A percentile compares a stretch with the other conserved stretches of the same genome.
These are phyloP conservation scores for Porites evermanni DNA, from an alignment of 92 coral and sea anemone genomes.

Conservation along the genomic window DNA sequence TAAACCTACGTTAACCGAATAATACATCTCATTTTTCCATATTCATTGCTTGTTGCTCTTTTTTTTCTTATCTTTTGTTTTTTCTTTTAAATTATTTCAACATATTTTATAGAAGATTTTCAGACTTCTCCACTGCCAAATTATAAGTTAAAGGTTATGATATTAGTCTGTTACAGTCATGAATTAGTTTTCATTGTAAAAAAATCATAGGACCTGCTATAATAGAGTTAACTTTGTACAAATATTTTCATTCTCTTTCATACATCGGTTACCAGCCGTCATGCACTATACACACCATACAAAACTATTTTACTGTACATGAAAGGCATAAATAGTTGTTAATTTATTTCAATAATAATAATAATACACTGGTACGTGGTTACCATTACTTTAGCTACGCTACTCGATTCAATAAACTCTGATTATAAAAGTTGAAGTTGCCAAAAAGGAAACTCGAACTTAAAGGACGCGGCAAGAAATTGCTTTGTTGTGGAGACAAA, in stretches of 20 bases:
- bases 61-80: background rate
- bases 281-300: slow-evolving; percentile 34
- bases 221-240: slow-evolving; percentile 10
- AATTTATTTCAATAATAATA: slow-evolving; percentile 22
- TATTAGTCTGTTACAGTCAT: background rate
- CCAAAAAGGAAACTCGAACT: background rate
- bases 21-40: background rate
- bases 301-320: slow-evolving; percentile 49
- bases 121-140: background rate
- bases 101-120: slow-evolving; percentile 16
- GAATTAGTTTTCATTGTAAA: slow-evolving; percentile 20
- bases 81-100: background rate
- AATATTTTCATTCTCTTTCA: background rate
- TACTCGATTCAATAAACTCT: slow-evolving; percentile 2
- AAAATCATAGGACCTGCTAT: slow-evolving; percentile 33
- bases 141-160: background rate
- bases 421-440: background rate
- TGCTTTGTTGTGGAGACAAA: background rate
- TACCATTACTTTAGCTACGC: slow-evolving; percentile 10
- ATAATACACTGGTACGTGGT: background rate
- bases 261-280: slow-evolving; percentile 51
- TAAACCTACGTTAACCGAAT: background rate
- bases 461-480: background rate
- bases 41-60: background rate
- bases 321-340: slow-evolving; percentile 40